phyloP scores from a whole-genome alignment of 2,797 vertebrate genomes.

The Diceros bicornis region DNA sequence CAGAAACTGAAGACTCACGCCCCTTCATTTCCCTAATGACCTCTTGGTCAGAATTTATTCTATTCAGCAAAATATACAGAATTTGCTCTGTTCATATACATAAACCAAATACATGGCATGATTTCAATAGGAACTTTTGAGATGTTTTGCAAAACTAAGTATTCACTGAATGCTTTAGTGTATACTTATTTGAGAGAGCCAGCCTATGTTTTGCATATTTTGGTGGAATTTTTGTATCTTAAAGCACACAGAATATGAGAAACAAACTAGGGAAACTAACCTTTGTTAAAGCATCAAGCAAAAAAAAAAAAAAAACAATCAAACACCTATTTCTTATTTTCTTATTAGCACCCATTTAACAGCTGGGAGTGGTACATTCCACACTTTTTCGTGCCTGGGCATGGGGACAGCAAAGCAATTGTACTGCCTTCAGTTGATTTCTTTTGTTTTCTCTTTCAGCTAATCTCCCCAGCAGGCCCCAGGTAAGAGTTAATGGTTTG shows the following conservation, averaged over 20 bases:
- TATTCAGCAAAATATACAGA: conserved; percentile 17
- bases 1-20: background rate
- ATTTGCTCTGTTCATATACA: conserved; percentile 1
- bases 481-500: conserved; percentile 86
- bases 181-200: conserved; percentile 22
- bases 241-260: background rate
- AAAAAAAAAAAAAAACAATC: background rate
- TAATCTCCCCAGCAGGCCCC: conserved; percentile 89
- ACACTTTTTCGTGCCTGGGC: background rate
- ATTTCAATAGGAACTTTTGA: conserved; percentile 46
- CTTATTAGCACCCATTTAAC: background rate
- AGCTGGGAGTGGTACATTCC: background rate
- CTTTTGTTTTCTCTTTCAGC: conserved; percentile 88
- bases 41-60: conserved; percentile 3
- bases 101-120: background rate
- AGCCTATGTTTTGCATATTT: conserved; percentile 13
- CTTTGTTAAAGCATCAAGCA: conserved; percentile 11
- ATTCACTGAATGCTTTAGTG: background rate
- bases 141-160: conserved; percentile 23
- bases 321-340: conserved; percentile 24
- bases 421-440: conserved; percentile 44
- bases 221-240: conserved; percentile 43
- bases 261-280: background rate
- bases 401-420: background rate
- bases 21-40: background rate